A percentile compares a stretch with the other conserved stretches of the same genome.
Conservation (phyloP, 2,888 invertebrate genomes). For the Odontomyia ornata region DNA sequence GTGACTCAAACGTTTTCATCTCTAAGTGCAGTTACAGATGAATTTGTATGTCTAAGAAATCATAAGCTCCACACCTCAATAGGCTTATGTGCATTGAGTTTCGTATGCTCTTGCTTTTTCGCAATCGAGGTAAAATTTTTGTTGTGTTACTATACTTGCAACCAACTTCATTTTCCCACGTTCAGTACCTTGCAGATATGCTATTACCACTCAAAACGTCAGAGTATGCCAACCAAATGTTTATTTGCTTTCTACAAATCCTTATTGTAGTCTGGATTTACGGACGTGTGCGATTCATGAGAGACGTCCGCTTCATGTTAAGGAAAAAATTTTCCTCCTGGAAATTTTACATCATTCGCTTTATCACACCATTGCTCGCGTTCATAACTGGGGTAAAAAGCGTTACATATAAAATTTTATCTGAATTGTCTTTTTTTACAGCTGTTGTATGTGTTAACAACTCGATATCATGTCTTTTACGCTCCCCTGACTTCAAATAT, state of each 20-base stretch:
- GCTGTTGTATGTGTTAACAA: neutral
- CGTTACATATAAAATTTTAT: neutral
- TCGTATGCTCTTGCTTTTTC: conserved; percentile 3
- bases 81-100: conserved; percentile 19
- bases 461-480: neutral
- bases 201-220: neutral
- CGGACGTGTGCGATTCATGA: conserved; percentile 49
- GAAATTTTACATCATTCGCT: conserved; percentile 65
- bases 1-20: conserved; percentile 21
- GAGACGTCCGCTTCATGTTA: conserved; percentile 50
- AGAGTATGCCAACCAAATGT: conserved; percentile 62
- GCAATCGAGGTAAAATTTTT: conserved; percentile 2
- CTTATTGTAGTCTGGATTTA: conserved; percentile 50
- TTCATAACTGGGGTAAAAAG: conserved; percentile 53
- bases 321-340: conserved; percentile 40
- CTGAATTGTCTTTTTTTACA: neutral
- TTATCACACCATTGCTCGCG: conserved; percentile 77
- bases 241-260: conserved; percentile 70
- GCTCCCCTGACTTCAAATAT: neutral
- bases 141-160: no score
- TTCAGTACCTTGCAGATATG: neutral
- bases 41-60: neutral
- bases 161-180: no score
- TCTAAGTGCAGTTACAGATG: conserved; percentile 5
- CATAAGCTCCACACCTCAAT: neutral